phyloP scores from a whole-genome alignment of 2,113 vertebrate species.

The Toxostoma redivivum region DNA sequence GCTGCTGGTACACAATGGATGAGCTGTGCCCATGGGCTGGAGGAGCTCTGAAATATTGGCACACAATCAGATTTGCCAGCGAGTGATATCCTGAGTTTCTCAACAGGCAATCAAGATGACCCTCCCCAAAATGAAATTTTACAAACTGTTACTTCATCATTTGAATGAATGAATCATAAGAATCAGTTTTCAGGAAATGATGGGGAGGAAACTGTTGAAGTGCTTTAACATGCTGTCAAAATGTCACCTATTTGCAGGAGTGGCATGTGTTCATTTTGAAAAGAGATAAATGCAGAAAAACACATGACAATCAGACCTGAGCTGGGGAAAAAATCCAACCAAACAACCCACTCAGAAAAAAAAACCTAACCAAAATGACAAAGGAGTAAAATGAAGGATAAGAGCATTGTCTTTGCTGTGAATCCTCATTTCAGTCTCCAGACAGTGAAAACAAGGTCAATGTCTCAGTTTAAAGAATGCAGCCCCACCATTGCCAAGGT shows the following conservation, averaged over 20 bases:
- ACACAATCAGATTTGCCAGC: not conserved
- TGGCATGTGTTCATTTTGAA: not conserved
- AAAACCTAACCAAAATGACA: not conserved
- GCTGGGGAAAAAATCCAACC: not conserved
- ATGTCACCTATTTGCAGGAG: not conserved
- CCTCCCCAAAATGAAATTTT: not conserved
- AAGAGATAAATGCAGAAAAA: not conserved
- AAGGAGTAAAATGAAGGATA: not conserved
- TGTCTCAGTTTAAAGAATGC: not conserved
- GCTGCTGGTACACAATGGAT: not conserved
- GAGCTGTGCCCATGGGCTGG: not conserved
- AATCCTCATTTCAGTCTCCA: not conserved
- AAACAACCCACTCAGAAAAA: not conserved
- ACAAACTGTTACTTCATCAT: not conserved
- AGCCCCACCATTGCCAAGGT: not conserved
- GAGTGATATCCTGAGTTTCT: not conserved
- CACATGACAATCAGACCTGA: not conserved
- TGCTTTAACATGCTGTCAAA: not conserved
- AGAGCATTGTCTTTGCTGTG: not conserved
- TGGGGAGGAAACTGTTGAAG: not conserved
- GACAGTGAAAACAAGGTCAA: not conserved
- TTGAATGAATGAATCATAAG: not conserved
- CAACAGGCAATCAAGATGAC: not conserved
- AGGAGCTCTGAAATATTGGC: not conserved
- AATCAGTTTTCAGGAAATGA: not conserved